Evolutionary conservation across 2,888 invertebrate genomes (phyloP), one percentile per base, ranked within the genome.

Genomic region (Schrankia costaestrigalis): DNA sequence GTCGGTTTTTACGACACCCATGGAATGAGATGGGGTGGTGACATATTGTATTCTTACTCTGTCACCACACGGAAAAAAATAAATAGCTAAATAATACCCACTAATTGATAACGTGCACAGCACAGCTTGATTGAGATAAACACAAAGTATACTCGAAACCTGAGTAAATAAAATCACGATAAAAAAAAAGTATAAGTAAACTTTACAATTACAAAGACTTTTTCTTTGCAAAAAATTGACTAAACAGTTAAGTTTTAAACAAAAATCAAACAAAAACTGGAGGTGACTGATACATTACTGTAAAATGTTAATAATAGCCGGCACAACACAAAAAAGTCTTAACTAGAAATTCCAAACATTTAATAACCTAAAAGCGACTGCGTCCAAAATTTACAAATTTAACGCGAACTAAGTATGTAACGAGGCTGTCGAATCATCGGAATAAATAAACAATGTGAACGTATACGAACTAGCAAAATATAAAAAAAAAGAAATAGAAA

Each of bases 401-500:
- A 23, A 24, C 13, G 11, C 17, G 17, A 19, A 15, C 12, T 32
- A n/a, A 31, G 19, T 33, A 10, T n/a, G n/a, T 26, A 36, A 31
- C 11, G 11, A 36, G 2, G 12, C 25, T 7, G 21, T 39, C 11
- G 4, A 19, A 34, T 41, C 31, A 37, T 30, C 32, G 15, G 18
- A 31, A 39, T 50, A 46, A 49, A 50, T 43, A 50, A 41, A 54
- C 38, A 46, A 56, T 44, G 42, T 46, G 31, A 45, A 44, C 15
- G 29, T 14, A 27, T 31, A 48, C 52, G 41, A 51, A 54, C 56
- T 54, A 45, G 42, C 51, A 62, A 59, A 65, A 60, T 43, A 55
- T 50, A 63, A 65, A 29, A 66, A n/a, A n/a, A n/a, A n/a, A n/a
- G n/a, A n/a, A 71, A 63, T 70, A 73, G 71, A 77, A 79, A 76